These are phyloP conservation scores for Papilio xuthus DNA, from an alignment of 1,140 invertebrate species.

Conservation along the genomic window DNA sequence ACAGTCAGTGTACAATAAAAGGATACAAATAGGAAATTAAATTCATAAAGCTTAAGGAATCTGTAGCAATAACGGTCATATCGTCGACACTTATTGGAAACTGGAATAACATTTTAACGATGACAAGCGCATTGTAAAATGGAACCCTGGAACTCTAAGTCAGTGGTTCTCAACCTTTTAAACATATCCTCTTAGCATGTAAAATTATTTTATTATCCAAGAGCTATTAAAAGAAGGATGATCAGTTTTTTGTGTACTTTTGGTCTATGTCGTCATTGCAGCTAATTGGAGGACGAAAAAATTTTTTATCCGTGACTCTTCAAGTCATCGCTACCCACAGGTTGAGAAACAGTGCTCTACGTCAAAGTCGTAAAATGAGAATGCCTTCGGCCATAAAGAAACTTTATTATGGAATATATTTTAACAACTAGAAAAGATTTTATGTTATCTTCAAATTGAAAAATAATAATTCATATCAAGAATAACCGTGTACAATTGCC, in stretches of 20 bases:
- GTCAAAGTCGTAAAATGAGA: conserved; percentile 26
- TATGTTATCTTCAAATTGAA: background rate
- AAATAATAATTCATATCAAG: background rate
- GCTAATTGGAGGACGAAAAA: background rate
- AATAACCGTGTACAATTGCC: background rate
- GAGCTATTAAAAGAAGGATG: too few relatives aligned
- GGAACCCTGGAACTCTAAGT: background rate
- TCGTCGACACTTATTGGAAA: background rate
- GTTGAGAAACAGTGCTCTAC: background rate
- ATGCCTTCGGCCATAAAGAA: conserved; percentile 4
- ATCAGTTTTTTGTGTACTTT: background rate
- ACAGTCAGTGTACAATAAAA: background rate
- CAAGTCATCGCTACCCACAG: background rate
- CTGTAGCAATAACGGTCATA: conserved; percentile 4
- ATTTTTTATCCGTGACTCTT: background rate
- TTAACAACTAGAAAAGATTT: conserved; percentile 25
- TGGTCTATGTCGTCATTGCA: background rate
- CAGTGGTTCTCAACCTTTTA: background rate
- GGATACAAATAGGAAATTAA: background rate
- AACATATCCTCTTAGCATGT: background rate
- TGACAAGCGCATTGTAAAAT: background rate
- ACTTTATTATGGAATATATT: conserved; percentile 26
- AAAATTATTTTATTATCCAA: background rate
- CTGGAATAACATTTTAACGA: conserved; percentile 3
- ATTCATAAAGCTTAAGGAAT: background rate